Percentiles rank a stretch among this genome's conserved stretches.
Conservation (phyloP, 2,113 vertebrate genomes). For the Toxotes jaculatrix region DNA sequence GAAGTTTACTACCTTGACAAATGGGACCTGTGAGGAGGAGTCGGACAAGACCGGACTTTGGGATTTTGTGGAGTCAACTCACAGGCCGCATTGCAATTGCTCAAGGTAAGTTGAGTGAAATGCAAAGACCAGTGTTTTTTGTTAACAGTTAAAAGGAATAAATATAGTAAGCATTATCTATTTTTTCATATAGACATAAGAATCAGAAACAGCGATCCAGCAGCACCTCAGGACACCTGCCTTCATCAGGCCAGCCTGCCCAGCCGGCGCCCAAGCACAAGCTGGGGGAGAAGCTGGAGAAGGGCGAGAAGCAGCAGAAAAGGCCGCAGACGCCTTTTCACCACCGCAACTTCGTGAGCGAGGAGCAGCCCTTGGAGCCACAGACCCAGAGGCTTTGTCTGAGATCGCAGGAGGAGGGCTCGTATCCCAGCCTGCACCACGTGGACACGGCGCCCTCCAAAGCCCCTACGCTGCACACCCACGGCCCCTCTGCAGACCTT, state of each 20-base stretch:
- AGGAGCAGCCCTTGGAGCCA: slow-evolving; percentile 90
- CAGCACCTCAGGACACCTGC: slow-evolving; percentile 91
- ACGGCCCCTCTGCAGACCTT: slow-evolving; percentile 84
- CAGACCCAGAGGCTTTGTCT: slow-evolving; percentile 92
- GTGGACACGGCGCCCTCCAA: slow-evolving; percentile 85
- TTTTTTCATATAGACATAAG: slow-evolving; percentile 87
- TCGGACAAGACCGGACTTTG: slow-evolving; percentile 90
- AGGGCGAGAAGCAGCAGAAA: slow-evolving; percentile 96
- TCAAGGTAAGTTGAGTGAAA: slow-evolving; percentile 84
- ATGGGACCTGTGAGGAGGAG: slow-evolving; percentile 92
- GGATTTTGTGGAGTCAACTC: slow-evolving; percentile 95
- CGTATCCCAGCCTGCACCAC: slow-evolving; percentile 91
- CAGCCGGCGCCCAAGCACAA: slow-evolving; percentile 94
- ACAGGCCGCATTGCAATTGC: slow-evolving; percentile 93
- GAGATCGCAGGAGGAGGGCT: slow-evolving; percentile 88
- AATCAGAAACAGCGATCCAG: slow-evolving; percentile 90
- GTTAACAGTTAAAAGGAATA: background rate
- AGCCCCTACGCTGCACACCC: slow-evolving; percentile 89
- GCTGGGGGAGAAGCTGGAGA: slow-evolving; percentile 94
- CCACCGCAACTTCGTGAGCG: slow-evolving; percentile 91
- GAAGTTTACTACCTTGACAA: slow-evolving; percentile 92
- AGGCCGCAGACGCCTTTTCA: slow-evolving; percentile 96
- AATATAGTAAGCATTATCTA: background rate
- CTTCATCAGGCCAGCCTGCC: slow-evolving; percentile 88
- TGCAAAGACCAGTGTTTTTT: background rate